phyloP scores from a whole-genome alignment of 1,140 invertebrate species.

The Trypoxylus dichotomus region DNA sequence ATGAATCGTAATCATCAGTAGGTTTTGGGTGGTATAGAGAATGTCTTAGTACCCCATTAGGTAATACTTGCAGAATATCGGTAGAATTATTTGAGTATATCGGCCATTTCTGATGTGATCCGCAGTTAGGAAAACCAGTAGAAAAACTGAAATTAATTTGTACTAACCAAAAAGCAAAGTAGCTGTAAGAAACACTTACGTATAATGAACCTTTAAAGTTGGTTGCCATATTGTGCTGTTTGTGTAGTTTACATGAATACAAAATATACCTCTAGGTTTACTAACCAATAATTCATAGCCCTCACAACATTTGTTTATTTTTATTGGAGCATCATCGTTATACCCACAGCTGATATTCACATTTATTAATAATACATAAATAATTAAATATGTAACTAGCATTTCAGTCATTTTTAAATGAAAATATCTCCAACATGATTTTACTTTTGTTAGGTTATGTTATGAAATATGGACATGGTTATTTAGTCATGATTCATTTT shows the following conservation, averaged over 20 bases:
- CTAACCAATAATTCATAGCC: slow-evolving; percentile 65
- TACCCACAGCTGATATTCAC: neutral
- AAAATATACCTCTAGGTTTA: slow-evolving; percentile 58
- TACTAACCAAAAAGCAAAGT: neutral
- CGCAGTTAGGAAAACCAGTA: slow-evolving; percentile 71
- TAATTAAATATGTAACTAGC: neutral
- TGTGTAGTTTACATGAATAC: slow-evolving; percentile 62
- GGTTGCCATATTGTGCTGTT: slow-evolving; percentile 62
- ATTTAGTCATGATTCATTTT: no score
- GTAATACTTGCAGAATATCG: slow-evolving; percentile 67
- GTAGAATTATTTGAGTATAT: slow-evolving; percentile 65
- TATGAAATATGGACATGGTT: neutral
- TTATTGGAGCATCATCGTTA: slow-evolving; percentile 43
- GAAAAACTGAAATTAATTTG: slow-evolving; percentile 55
- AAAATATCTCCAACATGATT: neutral
- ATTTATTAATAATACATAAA: slow-evolving; percentile 13
- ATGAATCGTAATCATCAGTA: slow-evolving; percentile 56
- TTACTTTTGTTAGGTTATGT: neutral
- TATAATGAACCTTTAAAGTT: slow-evolving; percentile 55
- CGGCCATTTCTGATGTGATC: slow-evolving; percentile 67
- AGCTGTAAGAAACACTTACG: slow-evolving; percentile 35
- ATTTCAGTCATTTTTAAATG: neutral
- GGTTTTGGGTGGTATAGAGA: slow-evolving; percentile 59
- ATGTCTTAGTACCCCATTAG: slow-evolving; percentile 71
- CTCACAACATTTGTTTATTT: slow-evolving; percentile 78